A percentile compares a stretch with the other conserved stretches of the same genome.
These are phyloP conservation scores for Euplexia lucipara DNA, from an alignment of 2,888 invertebrate genomes.

Conservation along the genomic window DNA sequence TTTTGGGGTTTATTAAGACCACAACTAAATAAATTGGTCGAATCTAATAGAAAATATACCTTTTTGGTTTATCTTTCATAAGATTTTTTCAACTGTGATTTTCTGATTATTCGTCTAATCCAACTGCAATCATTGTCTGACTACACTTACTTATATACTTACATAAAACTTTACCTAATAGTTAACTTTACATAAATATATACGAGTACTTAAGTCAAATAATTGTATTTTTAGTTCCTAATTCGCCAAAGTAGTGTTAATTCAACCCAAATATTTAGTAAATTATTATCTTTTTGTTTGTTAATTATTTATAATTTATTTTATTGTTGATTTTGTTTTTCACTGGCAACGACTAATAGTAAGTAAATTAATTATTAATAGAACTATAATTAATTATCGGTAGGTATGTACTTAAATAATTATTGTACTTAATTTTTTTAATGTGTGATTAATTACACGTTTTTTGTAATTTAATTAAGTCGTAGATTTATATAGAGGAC, in stretches of 20 bases:
- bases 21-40: neutral
- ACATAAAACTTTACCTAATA: slow-evolving; percentile 20
- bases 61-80: neutral
- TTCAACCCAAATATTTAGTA: slow-evolving; percentile 59
- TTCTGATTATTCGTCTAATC: slow-evolving; percentile 29
- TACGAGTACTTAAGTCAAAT: slow-evolving; percentile 49
- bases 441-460: slow-evolving; percentile 53
- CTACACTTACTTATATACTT: slow-evolving; percentile 29
- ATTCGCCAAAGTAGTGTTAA: slow-evolving; percentile 68
- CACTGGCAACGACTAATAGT: slow-evolving; percentile 62
- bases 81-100: neutral
- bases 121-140: slow-evolving; percentile 8
- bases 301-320: slow-evolving; percentile 67
- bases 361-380: slow-evolving; percentile 39
- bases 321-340: slow-evolving; percentile 63
- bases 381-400: slow-evolving; percentile 20
- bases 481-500: slow-evolving; percentile 14
- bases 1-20: neutral
- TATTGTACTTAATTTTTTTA: slow-evolving; percentile 53
- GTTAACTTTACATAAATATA: slow-evolving; percentile 23
- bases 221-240: slow-evolving; percentile 68
- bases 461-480: slow-evolving; percentile 49
- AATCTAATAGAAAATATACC: neutral
- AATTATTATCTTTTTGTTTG: slow-evolving; percentile 58
- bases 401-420: slow-evolving; percentile 42